Conservation (phyloP, 2,797 vertebrate genomes). For the Hoplostethus mediterraneus region DNA sequence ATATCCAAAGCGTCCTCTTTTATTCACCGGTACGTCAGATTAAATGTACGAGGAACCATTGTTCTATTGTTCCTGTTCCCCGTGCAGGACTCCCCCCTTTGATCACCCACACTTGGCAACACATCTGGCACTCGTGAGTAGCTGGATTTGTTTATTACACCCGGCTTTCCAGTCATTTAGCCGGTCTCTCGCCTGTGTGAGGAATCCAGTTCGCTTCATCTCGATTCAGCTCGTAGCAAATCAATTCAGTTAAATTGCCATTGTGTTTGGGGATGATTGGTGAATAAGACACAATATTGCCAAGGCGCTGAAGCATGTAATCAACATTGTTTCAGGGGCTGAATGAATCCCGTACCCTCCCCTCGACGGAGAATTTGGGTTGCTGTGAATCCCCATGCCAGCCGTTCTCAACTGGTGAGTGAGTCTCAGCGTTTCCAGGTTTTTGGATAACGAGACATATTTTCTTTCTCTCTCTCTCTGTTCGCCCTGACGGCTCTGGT, state of each 20-base stretch:
- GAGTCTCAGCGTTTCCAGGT: neutral
- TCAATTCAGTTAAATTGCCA: slow-evolving; percentile 45
- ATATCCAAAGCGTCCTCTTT: slow-evolving; percentile 25
- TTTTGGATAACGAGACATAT: neutral
- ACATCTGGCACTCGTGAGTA: slow-evolving; percentile 49
- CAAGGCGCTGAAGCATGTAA: slow-evolving; percentile 40
- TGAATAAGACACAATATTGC: slow-evolving; percentile 54
- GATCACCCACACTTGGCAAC: slow-evolving; percentile 64
- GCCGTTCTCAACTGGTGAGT: neutral
- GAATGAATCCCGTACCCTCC: slow-evolving; percentile 23
- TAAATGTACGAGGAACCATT: slow-evolving; percentile 43
- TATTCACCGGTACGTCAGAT: slow-evolving; percentile 38
- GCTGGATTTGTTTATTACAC: slow-evolving; percentile 61
- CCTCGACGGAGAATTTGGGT: neutral
- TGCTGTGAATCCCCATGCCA: neutral
- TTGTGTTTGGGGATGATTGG: slow-evolving; percentile 41
- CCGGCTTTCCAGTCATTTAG: slow-evolving; percentile 30
- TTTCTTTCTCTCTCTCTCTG: neutral
- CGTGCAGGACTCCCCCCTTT: slow-evolving; percentile 57
- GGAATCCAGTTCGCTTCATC: slow-evolving; percentile 40
- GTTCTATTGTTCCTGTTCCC: slow-evolving; percentile 39
- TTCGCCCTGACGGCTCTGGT: neutral
- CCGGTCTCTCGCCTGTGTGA: slow-evolving; percentile 7
- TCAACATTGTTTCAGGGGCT: slow-evolving; percentile 48
- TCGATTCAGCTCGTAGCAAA: slow-evolving; percentile 43